These are phyloP conservation scores for Macaria liturata DNA, from an alignment of 2,888 invertebrate species.

Conservation along the genomic window DNA sequence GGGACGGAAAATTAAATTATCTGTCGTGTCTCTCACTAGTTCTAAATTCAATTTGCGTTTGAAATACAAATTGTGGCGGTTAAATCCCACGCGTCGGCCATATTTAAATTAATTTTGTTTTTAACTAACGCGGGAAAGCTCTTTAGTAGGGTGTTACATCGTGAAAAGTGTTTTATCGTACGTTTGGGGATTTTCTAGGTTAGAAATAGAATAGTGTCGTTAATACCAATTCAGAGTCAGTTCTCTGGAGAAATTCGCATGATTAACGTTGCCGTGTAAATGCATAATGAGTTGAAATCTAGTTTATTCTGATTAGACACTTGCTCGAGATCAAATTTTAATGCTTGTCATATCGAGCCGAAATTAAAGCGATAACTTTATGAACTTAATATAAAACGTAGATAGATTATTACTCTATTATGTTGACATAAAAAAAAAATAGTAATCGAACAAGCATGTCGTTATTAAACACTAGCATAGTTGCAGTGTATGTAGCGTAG, in stretches of 20 bases:
- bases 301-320: conserved; percentile 3
- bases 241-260: conserved; percentile 28
- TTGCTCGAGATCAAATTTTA: too few relatives aligned
- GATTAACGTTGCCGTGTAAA: conserved; percentile 7
- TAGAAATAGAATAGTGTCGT: conserved; percentile 36
- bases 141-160: conserved; percentile 54
- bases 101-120: conserved; percentile 72
- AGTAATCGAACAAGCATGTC: background rate
- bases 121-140: conserved; percentile 67
- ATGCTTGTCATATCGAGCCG: too few relatives aligned
- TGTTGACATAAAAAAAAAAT: background rate
- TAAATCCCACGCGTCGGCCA: conserved; percentile 63
- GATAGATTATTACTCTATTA: background rate
- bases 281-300: conserved; percentile 4
- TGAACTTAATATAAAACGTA: too few relatives aligned
- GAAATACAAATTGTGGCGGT: conserved; percentile 70
- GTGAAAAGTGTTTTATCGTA: conserved; percentile 54
- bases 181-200: conserved; percentile 44
- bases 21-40: conserved; percentile 57
- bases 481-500: too few relatives aligned
- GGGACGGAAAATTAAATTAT: conserved; percentile 51
- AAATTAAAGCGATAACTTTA: too few relatives aligned
- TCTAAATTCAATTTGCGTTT: conserved; percentile 71
- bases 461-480: too few relatives aligned
- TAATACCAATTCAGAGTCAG: conserved; percentile 32